Percentiles rank a stretch among this genome's conserved stretches.
Conservation (phyloP, 2,113 vertebrate genomes). For the Benitochromis conjunctus region DNA sequence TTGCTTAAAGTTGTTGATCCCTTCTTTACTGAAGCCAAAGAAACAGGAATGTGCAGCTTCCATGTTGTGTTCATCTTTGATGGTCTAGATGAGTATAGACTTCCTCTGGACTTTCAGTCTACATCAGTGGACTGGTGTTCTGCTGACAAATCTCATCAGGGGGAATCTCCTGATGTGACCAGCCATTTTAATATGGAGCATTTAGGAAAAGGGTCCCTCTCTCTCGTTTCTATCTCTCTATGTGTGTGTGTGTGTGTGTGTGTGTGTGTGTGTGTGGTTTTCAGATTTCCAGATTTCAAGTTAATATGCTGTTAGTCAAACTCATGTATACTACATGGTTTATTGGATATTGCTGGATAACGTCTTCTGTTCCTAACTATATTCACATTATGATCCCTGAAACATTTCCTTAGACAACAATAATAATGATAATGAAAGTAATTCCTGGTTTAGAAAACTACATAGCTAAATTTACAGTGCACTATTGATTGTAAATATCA, state of each 20-base stretch:
- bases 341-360: not conserved
- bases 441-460: no score
- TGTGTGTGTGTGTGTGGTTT: not conserved
- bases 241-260: no score
- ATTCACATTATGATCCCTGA: no score
- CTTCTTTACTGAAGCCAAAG: not conserved
- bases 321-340: not conserved
- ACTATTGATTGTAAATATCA: no score
- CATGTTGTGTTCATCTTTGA: not conserved
- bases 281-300: no score
- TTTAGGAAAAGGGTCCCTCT: no score
- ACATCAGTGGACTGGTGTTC: not conserved
- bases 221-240: no score
- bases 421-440: no score
- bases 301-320: not conserved
- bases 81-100: not conserved
- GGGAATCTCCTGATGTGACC: not conserved
- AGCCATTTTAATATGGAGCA: no score
- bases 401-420: no score
- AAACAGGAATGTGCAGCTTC: not conserved
- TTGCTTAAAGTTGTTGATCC: not conserved
- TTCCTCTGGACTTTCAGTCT: not conserved
- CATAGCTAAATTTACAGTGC: no score
- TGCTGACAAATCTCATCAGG: not conserved
- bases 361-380: not conserved